Conservation (phyloP, 2,797 vertebrate species). For the Zenarchopterus dispar region DNA sequence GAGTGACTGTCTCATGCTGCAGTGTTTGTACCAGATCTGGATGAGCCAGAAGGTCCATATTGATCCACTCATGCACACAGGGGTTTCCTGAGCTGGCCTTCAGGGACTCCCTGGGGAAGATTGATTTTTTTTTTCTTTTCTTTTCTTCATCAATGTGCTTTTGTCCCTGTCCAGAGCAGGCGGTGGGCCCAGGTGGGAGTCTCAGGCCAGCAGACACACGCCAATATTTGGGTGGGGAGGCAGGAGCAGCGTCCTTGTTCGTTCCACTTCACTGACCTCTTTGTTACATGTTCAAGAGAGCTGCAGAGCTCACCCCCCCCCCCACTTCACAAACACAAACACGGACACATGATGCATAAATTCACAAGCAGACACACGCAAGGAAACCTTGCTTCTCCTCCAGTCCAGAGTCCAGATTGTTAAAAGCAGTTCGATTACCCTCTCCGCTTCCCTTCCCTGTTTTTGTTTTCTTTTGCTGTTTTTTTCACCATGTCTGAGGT, state of each 20-base stretch:
- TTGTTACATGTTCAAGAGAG: conserved; percentile 70
- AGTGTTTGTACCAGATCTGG: too few species aligned
- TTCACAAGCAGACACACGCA: conserved; percentile 4
- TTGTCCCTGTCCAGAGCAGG: conserved; percentile 56
- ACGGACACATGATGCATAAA: conserved; percentile 24
- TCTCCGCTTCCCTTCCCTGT: not conserved
- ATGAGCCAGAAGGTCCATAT: conserved; percentile 47
- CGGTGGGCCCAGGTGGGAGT: conserved; percentile 63
- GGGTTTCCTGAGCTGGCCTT: conserved; percentile 14
- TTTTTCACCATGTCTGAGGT: conserved; percentile 44
- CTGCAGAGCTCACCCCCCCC: conserved; percentile 8
- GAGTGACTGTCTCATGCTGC: too few species aligned
- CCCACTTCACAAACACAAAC: conserved; percentile 5
- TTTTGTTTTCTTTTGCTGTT: conserved; percentile 20
- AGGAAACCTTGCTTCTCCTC: conserved; percentile 29
- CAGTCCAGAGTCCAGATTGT: conserved; percentile 50
- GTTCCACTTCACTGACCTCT: conserved; percentile 77
- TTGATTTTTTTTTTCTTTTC: conserved; percentile 31
- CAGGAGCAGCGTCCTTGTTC: conserved; percentile 51
- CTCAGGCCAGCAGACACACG: conserved; percentile 76
- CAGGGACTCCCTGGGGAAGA: conserved; percentile 47
- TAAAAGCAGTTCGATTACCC: conserved; percentile 44
- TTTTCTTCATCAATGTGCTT: conserved; percentile 57
- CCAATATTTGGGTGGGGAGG: conserved; percentile 67
- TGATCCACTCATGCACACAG: conserved; percentile 33